These are phyloP conservation scores for Bubo scandiacus DNA, from an alignment of 2,113 vertebrate genomes.

Conservation along the genomic window DNA sequence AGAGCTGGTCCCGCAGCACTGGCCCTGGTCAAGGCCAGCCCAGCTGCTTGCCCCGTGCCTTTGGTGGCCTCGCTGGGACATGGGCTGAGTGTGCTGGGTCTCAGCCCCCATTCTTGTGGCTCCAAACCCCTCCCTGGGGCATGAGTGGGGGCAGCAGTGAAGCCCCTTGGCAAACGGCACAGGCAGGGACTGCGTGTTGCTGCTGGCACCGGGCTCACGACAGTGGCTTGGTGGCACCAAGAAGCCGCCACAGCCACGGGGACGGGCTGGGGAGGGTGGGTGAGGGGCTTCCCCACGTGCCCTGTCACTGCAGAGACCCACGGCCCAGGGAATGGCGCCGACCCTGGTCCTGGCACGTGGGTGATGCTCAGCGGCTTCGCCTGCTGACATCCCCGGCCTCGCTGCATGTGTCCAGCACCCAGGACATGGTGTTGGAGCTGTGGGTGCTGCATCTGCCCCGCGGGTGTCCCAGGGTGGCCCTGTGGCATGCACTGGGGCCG, in stretches of 20 bases:
- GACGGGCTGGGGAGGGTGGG: neutral
- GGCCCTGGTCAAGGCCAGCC: neutral
- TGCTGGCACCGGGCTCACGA: rapidly evolving
- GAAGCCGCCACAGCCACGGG: rapidly evolving
- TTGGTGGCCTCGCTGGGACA: neutral
- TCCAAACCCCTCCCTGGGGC: neutral
- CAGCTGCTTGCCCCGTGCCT: neutral
- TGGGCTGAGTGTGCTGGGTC: neutral
- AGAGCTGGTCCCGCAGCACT: neutral
- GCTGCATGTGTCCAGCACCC: rapidly evolving
- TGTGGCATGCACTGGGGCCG: rapidly evolving
- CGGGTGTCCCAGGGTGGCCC: neutral
- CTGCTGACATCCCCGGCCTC: neutral
- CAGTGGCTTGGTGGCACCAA: neutral
- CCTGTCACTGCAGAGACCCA: neutral
- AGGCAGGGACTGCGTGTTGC: rapidly evolving
- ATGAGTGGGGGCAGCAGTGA: rapidly evolving
- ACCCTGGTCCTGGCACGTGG: rapidly evolving
- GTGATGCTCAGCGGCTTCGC: neutral
- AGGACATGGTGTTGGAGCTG: rapidly evolving
- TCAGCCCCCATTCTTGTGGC: neutral
- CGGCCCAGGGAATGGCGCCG: neutral
- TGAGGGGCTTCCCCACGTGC: rapidly evolving
- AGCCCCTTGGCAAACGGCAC: rapidly evolving
- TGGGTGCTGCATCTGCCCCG: rapidly evolving